Evolutionary conservation across 2,113 vertebrate species (phyloP).

Genomic region (Chaetorhynchus papuensis): DNA sequence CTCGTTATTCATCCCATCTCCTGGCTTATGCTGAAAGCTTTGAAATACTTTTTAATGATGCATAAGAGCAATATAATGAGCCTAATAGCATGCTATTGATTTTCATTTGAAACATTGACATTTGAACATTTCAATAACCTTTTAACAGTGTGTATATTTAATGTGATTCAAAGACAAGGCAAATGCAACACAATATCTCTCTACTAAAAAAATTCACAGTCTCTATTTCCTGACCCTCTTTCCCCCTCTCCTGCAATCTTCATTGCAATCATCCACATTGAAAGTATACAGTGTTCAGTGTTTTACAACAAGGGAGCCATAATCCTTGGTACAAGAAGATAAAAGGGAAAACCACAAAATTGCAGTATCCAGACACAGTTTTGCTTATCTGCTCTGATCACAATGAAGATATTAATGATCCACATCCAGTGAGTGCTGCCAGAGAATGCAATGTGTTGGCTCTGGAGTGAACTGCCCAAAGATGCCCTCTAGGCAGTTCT

Average conservation of each 20-base stretch:
- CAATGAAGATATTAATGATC: not conserved
- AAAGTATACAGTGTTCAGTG: not conserved
- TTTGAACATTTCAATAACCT: constrained; percentile 32
- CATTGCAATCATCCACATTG: not conserved
- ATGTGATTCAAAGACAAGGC: constrained; percentile 9
- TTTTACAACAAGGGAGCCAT: not conserved
- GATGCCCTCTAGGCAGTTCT: not conserved
- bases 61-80: constrained; percentile 7
- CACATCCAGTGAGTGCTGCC: not conserved
- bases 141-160: constrained; percentile 51
- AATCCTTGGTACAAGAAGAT: not conserved
- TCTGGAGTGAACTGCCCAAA: not conserved
- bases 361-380: not conserved
- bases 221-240: not conserved
- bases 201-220: not conserved
- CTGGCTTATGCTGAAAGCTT: constrained; percentile 43
- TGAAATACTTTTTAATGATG: constrained; percentile 43
- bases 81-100: constrained; percentile 61
- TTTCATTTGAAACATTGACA: constrained; percentile 42
- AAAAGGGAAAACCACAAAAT: not conserved
- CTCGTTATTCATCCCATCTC: constrained; percentile 3
- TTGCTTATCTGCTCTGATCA: not conserved
- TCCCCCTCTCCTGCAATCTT: not conserved
- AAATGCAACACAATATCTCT: not conserved
- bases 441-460: not conserved